Percentiles rank a stretch among this genome's conserved stretches.
phyloP scores from a whole-genome alignment of 2,113 vertebrate genomes.

The Ifrita kowaldi region DNA sequence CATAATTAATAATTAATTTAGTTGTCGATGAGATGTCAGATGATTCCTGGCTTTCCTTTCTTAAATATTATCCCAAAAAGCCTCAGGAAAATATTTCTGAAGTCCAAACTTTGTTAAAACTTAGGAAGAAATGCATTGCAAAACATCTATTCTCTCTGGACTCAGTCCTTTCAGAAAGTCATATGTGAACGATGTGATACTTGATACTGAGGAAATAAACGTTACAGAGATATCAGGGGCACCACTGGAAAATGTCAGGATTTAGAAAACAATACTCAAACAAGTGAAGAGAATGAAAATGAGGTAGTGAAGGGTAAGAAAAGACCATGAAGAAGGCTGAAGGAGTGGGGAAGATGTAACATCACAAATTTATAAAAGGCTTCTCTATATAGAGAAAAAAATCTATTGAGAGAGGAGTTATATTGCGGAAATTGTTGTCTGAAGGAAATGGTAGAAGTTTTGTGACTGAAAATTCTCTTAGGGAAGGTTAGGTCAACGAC shows the following conservation, averaged over 20 bases:
- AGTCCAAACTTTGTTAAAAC: not conserved
- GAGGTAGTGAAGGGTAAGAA: not conserved
- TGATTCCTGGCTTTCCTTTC: not conserved
- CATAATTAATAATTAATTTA: not conserved
- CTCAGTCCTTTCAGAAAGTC: not conserved
- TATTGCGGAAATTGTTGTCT: not conserved
- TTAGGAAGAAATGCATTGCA: not conserved
- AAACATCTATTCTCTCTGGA: not conserved
- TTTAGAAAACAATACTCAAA: not conserved
- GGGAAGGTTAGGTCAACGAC: not conserved
- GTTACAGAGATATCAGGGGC: not conserved
- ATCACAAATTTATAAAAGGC: not conserved
- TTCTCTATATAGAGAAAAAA: not conserved
- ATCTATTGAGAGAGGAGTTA: not conserved
- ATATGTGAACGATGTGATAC: not conserved
- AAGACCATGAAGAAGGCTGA: not conserved
- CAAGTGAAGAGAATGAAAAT: not conserved
- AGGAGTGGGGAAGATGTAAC: not conserved
- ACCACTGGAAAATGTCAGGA: not conserved
- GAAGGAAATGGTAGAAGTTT: not conserved
- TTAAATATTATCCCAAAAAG: not conserved
- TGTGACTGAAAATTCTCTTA: not conserved
- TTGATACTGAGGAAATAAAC: not conserved
- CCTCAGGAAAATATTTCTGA: not conserved
- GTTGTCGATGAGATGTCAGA: fast-evolving